phyloP scores from a whole-genome alignment of 1,140 invertebrate genomes.

The Drosophila cardini region DNA sequence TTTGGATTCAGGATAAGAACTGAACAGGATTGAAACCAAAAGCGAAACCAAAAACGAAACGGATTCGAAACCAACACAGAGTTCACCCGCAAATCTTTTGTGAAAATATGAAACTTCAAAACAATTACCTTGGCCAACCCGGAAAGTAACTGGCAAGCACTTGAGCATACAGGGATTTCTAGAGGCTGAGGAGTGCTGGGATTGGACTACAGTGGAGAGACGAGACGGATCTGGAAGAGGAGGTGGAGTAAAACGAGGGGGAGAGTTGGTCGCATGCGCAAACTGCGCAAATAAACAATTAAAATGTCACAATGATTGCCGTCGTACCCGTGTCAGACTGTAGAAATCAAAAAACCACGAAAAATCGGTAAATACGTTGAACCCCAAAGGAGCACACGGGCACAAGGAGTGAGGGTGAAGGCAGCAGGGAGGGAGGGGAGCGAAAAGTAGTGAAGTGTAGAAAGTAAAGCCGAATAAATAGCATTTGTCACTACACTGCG shows the following conservation, averaged over 20 bases:
- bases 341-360: conserved; percentile 76
- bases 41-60: conserved; percentile 5
- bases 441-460: too few species aligned
- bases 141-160: conserved; percentile 45
- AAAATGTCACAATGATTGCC: conserved; percentile 84
- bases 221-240: not conserved
- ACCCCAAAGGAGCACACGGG: conserved; percentile 54
- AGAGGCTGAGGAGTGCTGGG: conserved; percentile 24
- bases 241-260: not conserved
- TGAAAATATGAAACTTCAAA: conserved; percentile 65
- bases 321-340: conserved; percentile 71
- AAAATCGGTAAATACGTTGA: conserved; percentile 72
- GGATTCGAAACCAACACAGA: conserved; percentile 24
- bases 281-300: conserved; percentile 83
- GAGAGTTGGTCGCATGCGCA: conserved; percentile 44
- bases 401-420: not conserved
- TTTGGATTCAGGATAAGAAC: conserved; percentile 26
- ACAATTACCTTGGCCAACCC: conserved; percentile 50
- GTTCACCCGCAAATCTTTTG: conserved; percentile 71
- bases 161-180: conserved; percentile 42
- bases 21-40: conserved; percentile 2
- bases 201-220: conserved; percentile 24
- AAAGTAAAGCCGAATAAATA: too few species aligned
- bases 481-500: too few species aligned
- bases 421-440: too few species aligned